A percentile compares a stretch with the other conserved stretches of the same genome.
These are phyloP conservation scores for Ciconia maguari DNA, from an alignment of 2,113 vertebrate species.

Conservation along the genomic window DNA sequence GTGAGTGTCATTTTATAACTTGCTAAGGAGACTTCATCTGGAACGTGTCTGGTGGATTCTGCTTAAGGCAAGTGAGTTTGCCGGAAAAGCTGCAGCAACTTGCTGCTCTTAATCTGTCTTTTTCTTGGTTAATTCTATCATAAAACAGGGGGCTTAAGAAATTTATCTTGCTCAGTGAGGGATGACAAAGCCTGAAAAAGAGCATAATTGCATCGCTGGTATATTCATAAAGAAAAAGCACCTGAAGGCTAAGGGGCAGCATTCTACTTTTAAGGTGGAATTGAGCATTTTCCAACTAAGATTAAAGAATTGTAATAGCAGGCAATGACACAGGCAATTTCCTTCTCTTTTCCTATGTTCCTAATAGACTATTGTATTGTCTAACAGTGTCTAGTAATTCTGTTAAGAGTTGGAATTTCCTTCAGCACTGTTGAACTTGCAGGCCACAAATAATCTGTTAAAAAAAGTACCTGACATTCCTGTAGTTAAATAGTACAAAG, in stretches of 20 bases:
- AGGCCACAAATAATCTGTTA: background rate
- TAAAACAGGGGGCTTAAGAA: background rate
- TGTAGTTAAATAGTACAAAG: background rate
- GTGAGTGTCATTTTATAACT: background rate
- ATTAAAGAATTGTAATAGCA: background rate
- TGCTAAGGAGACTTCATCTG: background rate
- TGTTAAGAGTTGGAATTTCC: background rate
- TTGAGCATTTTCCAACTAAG: background rate
- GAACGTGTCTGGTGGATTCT: background rate
- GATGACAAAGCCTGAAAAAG: background rate
- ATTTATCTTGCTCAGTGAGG: background rate
- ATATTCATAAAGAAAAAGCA: background rate
- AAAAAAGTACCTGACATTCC: background rate
- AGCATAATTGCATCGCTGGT: background rate
- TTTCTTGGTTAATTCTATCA: background rate
- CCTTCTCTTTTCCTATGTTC: background rate
- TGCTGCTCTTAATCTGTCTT: background rate
- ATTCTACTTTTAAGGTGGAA: background rate
- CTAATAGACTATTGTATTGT: background rate
- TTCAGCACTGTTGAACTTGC: background rate
- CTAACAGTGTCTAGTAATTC: background rate
- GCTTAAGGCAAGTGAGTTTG: background rate
- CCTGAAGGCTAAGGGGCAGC: background rate
- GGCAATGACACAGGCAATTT: background rate
- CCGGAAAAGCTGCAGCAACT: background rate